Base-by-base conservation (phyloP, 1,140 invertebrate genomes). In the Campodea augens region DNA sequence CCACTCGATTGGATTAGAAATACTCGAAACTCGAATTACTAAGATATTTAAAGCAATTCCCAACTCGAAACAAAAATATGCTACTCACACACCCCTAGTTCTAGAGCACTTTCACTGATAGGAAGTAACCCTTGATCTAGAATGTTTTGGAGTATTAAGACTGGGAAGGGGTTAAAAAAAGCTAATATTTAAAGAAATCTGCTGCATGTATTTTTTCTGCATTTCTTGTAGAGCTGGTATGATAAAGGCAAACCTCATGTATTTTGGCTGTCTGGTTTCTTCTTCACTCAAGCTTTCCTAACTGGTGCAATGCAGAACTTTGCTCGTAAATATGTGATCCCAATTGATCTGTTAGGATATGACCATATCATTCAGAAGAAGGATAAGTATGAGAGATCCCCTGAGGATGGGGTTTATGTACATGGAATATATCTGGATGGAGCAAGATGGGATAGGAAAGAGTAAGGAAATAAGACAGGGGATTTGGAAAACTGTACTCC, bases 251-350 rank as follows among this genome's bases (percentile, higher is more conserved):
- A 64, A 36, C 67, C 72, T 23, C 45, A 55, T 4, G 61, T 67
- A 3, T 72, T 69, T 53, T 74, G 72, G 72, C 63, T 74, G 24
- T 71, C 70, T 18, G 72, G 69, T 21, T 71, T 74, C 54, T 74
- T 66, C 56, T 73, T 74, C 55, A 70, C 72, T 5, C 70, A 74
- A 59, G 69, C 70, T 19, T 73, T 74, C 56, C 56, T 74, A 3
- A 74, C 72, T 21, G 72, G 69, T 43, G 69, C 66, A 18, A 58
- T 69, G 32, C 72, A 74, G 56, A 73, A 73, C 57, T 73, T 55
- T 57, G 70, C 72, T 20, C 57, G 72, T 36, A 67, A 63, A 47
- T 64, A 64, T 27, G 57, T 58, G 44, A 60, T 68, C 23, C 68
- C 70, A 3, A 70, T 72, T 40, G 70, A 72, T 57, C 60, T 65